phyloP scores from a whole-genome alignment of 1,140 invertebrate species.

The Eupristina koningsbergeri region DNA sequence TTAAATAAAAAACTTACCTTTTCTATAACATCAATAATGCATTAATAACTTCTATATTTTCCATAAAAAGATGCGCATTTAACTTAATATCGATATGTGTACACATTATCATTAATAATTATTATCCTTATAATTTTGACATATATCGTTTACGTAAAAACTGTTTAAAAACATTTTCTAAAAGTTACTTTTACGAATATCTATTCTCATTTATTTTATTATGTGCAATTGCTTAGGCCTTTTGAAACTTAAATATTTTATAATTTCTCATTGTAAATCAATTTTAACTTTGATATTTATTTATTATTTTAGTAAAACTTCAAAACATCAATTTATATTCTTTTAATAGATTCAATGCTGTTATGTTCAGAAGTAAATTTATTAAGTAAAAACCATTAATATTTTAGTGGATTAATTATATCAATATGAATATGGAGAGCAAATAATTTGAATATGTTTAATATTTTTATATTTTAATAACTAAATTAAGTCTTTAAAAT shows the following conservation, averaged over 20 bases:
- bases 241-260: constrained; percentile 49
- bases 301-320: background rate
- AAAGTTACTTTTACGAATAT: constrained; percentile 44
- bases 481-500: background rate
- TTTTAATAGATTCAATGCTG: background rate
- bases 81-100: constrained; percentile 27
- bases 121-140: constrained; percentile 31
- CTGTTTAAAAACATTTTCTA: constrained; percentile 36
- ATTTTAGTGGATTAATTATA: background rate
- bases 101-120: constrained; percentile 22
- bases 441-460: background rate
- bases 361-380: background rate
- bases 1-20: constrained; percentile 1
- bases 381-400: background rate
- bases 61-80: constrained; percentile 19
- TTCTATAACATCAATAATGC: constrained; percentile 22
- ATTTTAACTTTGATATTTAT: constrained; percentile 16
- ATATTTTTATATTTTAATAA: background rate
- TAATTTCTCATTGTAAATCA: constrained; percentile 26
- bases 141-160: constrained; percentile 44
- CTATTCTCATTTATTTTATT: constrained; percentile 40
- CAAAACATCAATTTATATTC: too few relatives aligned
- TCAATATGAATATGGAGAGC: background rate
- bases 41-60: constrained; percentile 11
- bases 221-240: constrained; percentile 53